Conservation (phyloP, 2,113 vertebrate species). For the Sinocyclocheilus anophthalmus region DNA sequence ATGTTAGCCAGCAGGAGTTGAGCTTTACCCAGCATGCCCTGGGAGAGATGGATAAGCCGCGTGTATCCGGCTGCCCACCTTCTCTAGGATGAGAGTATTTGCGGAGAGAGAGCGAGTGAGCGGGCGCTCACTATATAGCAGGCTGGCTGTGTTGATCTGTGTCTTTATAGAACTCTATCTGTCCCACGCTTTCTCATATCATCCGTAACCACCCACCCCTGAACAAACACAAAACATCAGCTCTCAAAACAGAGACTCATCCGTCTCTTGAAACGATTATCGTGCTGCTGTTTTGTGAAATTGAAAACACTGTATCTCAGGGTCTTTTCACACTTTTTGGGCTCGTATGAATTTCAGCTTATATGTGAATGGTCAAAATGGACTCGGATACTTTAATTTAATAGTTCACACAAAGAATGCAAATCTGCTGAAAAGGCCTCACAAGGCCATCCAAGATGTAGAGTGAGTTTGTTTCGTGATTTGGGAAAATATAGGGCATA, state of each 20-base stretch:
- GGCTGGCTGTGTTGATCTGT: conserved; percentile 42
- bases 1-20: conserved; percentile 33
- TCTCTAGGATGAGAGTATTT: conserved; percentile 38
- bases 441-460: no score
- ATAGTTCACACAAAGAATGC: no score
- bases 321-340: neutral
- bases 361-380: neutral
- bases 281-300: neutral
- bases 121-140: neutral
- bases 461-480: no score
- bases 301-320: neutral
- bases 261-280: conserved; percentile 8
- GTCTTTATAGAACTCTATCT: conserved; percentile 26
- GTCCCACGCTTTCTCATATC: conserved; percentile 45
- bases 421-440: no score
- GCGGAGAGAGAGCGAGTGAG: conserved; percentile 36
- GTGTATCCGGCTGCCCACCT: conserved; percentile 14
- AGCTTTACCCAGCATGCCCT: conserved; percentile 46
- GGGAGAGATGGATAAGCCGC: conserved; percentile 41
- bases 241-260: conserved; percentile 33
- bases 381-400: neutral
- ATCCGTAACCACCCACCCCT: conserved; percentile 35
- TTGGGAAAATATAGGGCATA: no score
- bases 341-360: no score
- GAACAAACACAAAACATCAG: conserved; percentile 27